Evolutionary conservation across 2,797 vertebrate genomes (phyloP), one percentile per base, ranked within the genome.

Genomic region (Sphaeramia orbicularis): DNA sequence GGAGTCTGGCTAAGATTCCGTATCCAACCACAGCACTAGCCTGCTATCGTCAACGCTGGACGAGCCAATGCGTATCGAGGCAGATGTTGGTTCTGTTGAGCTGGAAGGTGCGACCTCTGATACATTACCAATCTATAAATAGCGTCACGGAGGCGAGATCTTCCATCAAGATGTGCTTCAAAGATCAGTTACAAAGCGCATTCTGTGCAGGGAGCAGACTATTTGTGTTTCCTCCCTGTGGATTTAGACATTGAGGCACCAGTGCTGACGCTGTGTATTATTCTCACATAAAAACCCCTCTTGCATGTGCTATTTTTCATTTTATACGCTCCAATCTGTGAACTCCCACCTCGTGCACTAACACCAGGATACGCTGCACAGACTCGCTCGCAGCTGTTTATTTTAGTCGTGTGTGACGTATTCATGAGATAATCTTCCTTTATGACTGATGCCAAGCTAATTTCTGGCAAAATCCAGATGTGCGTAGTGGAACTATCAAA

Each of bases 101-200:
- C 89, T 83, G 72, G 84, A 85, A 91, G 86, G 88, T 90, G 86
- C 49, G 76, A 91, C 90, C 86, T 88, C 86, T 81, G 86, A 90
- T 91, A 87, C 89, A 91, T 93, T 91, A 88, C 86, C 71, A 56
- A 71, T 80, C 87, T 91, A 93, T 87, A 92, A 91, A 93, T 93
- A 93, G 88, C 72, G 14, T 64, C 80, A 84, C 47, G 7, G 71
- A 87, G 81, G 86, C 85, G 45, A 89, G 84, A 89, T 89, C 87
- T 88, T 90, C 86, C 83, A 84, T 88, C 86, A 87, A 83, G 86
- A 89, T 77, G 76, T 35, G 65, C 85, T 88, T 88, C 86, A 85
- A 86, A 89, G 88, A 90, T 92, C 79, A 48, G 74, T 87, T 86
- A 76, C 86, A 84, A 80, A 84, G 84, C 72, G 38, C 74, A 70